Conservation (phyloP, 2,113 vertebrate species). For the Macquaria australasica region DNA sequence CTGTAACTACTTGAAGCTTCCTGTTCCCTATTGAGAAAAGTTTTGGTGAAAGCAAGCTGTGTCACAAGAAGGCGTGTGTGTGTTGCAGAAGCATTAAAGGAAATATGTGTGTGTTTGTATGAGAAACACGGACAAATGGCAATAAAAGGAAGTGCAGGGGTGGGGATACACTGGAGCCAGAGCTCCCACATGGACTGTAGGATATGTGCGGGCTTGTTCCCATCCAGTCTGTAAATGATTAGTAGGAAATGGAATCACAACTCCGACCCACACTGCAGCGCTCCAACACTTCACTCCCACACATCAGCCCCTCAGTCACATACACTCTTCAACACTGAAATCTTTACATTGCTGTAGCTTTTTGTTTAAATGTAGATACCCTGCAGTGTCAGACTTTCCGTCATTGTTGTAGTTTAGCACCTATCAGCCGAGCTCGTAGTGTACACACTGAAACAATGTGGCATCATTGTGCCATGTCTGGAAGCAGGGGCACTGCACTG, state of each 20-base stretch:
- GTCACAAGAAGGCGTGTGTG: slow-evolving; percentile 24
- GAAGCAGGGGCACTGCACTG: neutral
- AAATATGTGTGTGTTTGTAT: slow-evolving; percentile 40
- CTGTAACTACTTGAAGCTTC: slow-evolving; percentile 26
- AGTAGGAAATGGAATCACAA: slow-evolving; percentile 55
- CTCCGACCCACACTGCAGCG: slow-evolving; percentile 9
- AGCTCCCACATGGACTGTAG: slow-evolving; percentile 28
- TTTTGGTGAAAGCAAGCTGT: slow-evolving; percentile 10
- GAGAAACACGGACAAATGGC: slow-evolving; percentile 37
- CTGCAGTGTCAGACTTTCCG: slow-evolving; percentile 2
- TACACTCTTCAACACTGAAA: neutral
- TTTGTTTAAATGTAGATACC: slow-evolving; percentile 26
- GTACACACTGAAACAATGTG: slow-evolving; percentile 24
- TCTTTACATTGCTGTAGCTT: slow-evolving; percentile 12
- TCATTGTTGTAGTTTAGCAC: neutral
- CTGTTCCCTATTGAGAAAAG: slow-evolving; percentile 50
- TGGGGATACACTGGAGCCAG: slow-evolving; percentile 17
- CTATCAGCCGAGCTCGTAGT: slow-evolving; percentile 5
- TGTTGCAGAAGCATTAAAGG: slow-evolving; percentile 45
- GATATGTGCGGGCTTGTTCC: slow-evolving; percentile 67
- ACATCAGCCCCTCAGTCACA: neutral
- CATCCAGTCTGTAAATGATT: slow-evolving; percentile 74
- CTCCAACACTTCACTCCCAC: neutral
- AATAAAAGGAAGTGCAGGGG: slow-evolving; percentile 46
- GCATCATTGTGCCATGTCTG: neutral